Percentiles rank a stretch among this genome's conserved stretches.
phyloP scores from a whole-genome alignment of 2,797 vertebrate genomes.

The Lutjanus campechanus region DNA sequence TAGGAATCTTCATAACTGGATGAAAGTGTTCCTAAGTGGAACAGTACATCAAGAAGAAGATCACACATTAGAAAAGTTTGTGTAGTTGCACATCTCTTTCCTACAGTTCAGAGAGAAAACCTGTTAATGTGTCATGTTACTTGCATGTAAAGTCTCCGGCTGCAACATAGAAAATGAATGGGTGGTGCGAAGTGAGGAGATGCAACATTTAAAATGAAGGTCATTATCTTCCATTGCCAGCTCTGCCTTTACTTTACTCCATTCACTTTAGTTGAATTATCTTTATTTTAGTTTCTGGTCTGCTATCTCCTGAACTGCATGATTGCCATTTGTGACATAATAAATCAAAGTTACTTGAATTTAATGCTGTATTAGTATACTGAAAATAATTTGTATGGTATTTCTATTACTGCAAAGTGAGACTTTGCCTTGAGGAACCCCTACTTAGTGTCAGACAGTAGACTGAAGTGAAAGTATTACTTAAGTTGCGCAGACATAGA shows the following conservation, averaged over 20 bases:
- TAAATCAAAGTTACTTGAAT: background rate
- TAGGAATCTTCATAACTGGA: background rate
- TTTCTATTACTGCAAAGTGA: slow-evolving; percentile 19
- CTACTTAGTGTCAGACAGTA: slow-evolving; percentile 26
- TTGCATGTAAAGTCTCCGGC: background rate
- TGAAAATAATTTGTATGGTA: background rate
- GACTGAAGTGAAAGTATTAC: slow-evolving; percentile 53
- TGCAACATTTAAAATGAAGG: background rate
- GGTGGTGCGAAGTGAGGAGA: slow-evolving; percentile 14
- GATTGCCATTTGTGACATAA: background rate
- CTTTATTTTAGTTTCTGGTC: background rate
- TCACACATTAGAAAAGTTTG: background rate
- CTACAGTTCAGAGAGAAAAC: background rate
- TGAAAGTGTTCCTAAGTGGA: background rate
- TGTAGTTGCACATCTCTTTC: background rate
- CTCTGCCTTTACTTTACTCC: too few species aligned
- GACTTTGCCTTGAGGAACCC: slow-evolving; percentile 31
- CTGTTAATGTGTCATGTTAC: background rate
- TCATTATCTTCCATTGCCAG: background rate
- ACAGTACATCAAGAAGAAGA: background rate
- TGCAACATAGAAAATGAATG: slow-evolving; percentile 32
- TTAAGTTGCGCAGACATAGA: slow-evolving; percentile 19
- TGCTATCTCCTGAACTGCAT: background rate
- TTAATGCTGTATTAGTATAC: background rate
- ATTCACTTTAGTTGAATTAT: background rate